These are phyloP conservation scores for Strigamia transsilvanica DNA, from an alignment of 2,888 invertebrate genomes.

Conservation along the genomic window DNA sequence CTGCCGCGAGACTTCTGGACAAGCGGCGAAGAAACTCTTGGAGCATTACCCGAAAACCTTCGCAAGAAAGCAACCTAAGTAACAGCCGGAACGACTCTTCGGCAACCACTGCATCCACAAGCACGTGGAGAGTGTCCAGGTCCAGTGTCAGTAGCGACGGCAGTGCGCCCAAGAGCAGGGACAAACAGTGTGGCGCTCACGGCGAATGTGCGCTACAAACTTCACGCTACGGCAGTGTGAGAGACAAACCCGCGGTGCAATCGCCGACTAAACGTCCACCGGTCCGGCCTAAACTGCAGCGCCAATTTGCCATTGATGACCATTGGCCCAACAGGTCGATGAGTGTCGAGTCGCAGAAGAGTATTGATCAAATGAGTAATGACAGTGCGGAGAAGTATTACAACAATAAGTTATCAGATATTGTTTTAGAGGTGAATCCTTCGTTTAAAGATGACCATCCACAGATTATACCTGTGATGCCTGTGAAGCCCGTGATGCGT, in stretches of 20 bases:
- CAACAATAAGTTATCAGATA: conserved; percentile 7
- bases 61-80: conserved; percentile 89
- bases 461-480: not conserved
- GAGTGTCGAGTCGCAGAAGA: not conserved
- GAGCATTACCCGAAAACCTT: conserved; percentile 89
- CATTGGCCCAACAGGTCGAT: not conserved
- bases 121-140: conserved; percentile 86
- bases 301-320: conserved; percentile 51
- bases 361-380: not conserved
- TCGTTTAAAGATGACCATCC: not conserved
- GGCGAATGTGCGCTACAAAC: conserved; percentile 37
- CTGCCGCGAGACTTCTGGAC: conserved; percentile 77
- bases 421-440: conserved; percentile 6
- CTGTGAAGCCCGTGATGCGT: not conserved
- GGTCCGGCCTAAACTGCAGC: conserved; percentile 30
- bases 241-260: conserved; percentile 24
- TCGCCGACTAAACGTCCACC: conserved; percentile 50
- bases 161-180: conserved; percentile 58
- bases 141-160: conserved; percentile 77
- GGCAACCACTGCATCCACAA: conserved; percentile 88
- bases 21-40: conserved; percentile 77
- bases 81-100: conserved; percentile 91
- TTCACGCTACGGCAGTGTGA: conserved; percentile 17
- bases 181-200: conserved; percentile 54
- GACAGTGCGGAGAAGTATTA: not conserved